Evolutionary conservation across 2,113 vertebrate species (phyloP).

Genomic region (Lagopus leucura): DNA sequence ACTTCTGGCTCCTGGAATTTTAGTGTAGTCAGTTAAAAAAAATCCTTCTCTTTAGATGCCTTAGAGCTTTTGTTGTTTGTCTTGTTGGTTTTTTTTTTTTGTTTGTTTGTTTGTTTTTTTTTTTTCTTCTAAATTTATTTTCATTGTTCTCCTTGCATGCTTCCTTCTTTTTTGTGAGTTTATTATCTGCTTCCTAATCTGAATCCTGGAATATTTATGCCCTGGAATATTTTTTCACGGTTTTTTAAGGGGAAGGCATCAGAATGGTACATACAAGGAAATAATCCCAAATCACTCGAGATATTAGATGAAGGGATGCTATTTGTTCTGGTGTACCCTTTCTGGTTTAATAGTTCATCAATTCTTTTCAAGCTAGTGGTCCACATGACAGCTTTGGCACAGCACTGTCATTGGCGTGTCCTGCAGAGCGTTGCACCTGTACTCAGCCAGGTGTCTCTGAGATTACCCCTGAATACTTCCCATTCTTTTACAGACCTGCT

Average conservation of each 20-base stretch:
- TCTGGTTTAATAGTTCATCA: not conserved
- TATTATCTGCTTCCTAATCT: not conserved
- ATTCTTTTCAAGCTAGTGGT: not conserved
- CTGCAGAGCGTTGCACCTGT: not conserved
- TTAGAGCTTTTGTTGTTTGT: not conserved
- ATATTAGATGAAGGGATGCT: not conserved
- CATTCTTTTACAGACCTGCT: not conserved
- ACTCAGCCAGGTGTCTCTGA: not conserved
- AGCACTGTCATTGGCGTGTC: not conserved
- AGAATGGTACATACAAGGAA: not conserved
- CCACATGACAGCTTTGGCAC: not conserved
- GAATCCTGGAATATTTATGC: not conserved
- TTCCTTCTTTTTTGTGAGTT: not conserved
- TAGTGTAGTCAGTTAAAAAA: not conserved
- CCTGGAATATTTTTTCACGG: not conserved
- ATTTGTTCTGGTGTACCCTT: not conserved
- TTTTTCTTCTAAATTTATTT: not conserved
- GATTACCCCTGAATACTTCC: not conserved
- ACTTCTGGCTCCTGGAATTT: not conserved
- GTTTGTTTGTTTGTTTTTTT: not conserved
- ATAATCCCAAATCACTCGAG: not conserved
- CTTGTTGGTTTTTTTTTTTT: not conserved
- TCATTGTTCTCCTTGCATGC: not conserved
- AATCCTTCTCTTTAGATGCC: rapidly evolving
- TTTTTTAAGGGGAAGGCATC: not conserved